Evolutionary conservation across 37 sponge, comb jelly and placozoan genomes (phyloP).

Genomic region (Axinella damicornis): DNA sequence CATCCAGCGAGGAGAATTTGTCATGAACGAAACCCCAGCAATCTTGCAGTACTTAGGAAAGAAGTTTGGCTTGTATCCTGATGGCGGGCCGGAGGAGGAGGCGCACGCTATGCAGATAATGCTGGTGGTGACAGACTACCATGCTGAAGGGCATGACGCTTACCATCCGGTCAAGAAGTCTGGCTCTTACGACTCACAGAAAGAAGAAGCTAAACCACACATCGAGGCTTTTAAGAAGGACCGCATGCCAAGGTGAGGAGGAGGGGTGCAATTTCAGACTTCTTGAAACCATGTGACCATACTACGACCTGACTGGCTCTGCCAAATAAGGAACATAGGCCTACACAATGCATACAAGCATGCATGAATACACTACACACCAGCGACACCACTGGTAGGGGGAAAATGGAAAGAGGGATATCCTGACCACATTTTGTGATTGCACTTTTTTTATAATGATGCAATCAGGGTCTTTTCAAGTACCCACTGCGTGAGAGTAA

Average conservation of each 20-base stretch:
- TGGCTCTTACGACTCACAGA: constrained; percentile 52
- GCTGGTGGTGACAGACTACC: constrained; percentile 21
- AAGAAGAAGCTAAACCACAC: constrained; percentile 39
- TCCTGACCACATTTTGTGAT: too few relatives aligned
- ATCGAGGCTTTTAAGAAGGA: constrained; percentile 35
- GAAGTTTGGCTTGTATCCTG: constrained; percentile 42
- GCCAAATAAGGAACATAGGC: too few relatives aligned
- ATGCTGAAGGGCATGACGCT: constrained; percentile 37
- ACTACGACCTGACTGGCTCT: too few relatives aligned
- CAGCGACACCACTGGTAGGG: too few relatives aligned
- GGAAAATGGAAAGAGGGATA: too few relatives aligned
- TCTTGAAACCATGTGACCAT: too few relatives aligned
- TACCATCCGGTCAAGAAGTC: constrained; percentile 55
- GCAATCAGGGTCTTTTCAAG: too few relatives aligned
- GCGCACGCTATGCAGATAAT: constrained; percentile 32
- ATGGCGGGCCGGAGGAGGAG: constrained; percentile 33
- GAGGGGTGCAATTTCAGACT: too few relatives aligned
- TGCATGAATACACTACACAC: too few relatives aligned
- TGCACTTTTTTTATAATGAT: too few relatives aligned
- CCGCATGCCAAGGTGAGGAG: constrained; percentile 56
- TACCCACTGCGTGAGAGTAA: too few relatives aligned
- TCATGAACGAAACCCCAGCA: constrained; percentile 41
- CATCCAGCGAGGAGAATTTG: constrained; percentile 43
- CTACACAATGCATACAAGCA: too few relatives aligned
- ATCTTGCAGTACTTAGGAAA: constrained; percentile 58